Percentiles rank a stretch among this genome's conserved stretches.
phyloP scores from a whole-genome alignment of 2,888 invertebrate species.

The Plusia festucae region DNA sequence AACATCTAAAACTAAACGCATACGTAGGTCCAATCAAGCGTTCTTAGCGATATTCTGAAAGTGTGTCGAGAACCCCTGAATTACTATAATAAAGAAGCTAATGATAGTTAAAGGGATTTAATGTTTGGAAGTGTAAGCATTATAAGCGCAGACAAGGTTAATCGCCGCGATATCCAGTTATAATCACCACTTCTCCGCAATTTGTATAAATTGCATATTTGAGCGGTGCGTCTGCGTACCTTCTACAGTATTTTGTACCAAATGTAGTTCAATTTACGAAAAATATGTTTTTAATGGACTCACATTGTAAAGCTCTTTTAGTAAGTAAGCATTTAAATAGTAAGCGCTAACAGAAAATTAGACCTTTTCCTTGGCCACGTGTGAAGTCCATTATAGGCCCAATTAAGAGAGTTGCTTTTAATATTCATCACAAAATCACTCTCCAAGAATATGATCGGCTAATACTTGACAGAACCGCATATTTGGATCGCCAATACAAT shows the following conservation, averaged over 20 bases:
- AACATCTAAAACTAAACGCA: too few species aligned
- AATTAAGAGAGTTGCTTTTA: not conserved
- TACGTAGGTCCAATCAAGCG: not conserved
- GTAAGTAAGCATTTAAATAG: not conserved
- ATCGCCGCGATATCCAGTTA: constrained; percentile 12
- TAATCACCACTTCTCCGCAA: not conserved
- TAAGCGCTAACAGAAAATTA: not conserved
- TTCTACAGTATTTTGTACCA: constrained; percentile 3
- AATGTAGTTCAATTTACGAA: not conserved
- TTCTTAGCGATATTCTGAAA: not conserved
- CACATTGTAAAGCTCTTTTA: not conserved
- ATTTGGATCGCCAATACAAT: too few species aligned
- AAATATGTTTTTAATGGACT: not conserved
- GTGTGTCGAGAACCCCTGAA: not conserved
- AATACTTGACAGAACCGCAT: too few species aligned
- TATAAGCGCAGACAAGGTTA: constrained; percentile 10
- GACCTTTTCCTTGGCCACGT: not conserved
- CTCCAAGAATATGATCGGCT: too few species aligned
- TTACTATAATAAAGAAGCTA: not conserved
- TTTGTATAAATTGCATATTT: constrained; percentile 13
- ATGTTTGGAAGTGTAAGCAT: not conserved
- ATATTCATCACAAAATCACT: too few species aligned
- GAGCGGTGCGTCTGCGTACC: not conserved
- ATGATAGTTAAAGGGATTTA: constrained; percentile 1
- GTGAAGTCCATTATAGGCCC: not conserved